Evolutionary conservation across 2,113 vertebrate genomes (phyloP).

Genomic region (Heterochromis multidens): DNA sequence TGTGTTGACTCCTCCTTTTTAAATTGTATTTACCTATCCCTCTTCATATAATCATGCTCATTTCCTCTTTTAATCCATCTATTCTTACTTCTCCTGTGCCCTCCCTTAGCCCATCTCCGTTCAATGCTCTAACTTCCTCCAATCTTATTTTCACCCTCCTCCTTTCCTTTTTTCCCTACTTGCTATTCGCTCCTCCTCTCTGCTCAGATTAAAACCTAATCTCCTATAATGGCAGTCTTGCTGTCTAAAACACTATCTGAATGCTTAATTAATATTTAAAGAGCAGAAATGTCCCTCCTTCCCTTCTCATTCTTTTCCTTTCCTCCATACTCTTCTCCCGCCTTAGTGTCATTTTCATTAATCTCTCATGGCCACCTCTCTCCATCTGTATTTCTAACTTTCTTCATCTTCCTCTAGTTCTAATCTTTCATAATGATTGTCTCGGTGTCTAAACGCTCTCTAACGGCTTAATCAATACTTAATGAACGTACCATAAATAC

Average conservation of each 20-base stretch:
- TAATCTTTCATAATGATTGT: slow-evolving; percentile 61
- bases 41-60: slow-evolving; percentile 24
- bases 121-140: slow-evolving; percentile 8
- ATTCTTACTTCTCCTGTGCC: slow-evolving; percentile 23
- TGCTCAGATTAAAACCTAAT: slow-evolving; percentile 54
- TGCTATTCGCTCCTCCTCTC: slow-evolving; percentile 26
- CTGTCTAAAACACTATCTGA: slow-evolving; percentile 62
- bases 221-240: slow-evolving; percentile 48
- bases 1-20: slow-evolving; percentile 5
- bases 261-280: slow-evolving; percentile 67
- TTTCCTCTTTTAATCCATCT: slow-evolving; percentile 48
- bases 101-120: slow-evolving; percentile 13
- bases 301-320: background rate
- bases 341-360: background rate
- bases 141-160: slow-evolving; percentile 19
- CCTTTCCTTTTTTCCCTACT: background rate
- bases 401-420: slow-evolving; percentile 30
- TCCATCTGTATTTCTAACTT: background rate
- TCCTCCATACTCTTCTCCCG: background rate
- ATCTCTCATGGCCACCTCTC: background rate
- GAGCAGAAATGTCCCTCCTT: slow-evolving; percentile 13
- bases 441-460: slow-evolving; percentile 63
- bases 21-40: slow-evolving; percentile 10
- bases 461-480: slow-evolving; percentile 71
- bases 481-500: slow-evolving; percentile 70